Conservation (phyloP, 1,140 invertebrate species). For the Epicauta chinensis region DNA sequence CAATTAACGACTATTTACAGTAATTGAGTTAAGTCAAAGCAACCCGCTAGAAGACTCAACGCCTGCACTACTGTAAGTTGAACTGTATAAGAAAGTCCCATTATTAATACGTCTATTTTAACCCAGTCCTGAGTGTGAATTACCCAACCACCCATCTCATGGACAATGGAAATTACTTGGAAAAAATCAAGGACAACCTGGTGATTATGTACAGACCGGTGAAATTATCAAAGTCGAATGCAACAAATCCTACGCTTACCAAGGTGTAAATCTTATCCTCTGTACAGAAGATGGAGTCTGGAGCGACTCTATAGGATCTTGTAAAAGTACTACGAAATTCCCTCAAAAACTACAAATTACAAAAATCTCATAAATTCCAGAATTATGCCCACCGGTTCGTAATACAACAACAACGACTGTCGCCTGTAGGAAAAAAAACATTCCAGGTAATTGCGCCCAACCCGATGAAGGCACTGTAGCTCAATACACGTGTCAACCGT, state of each 20-base stretch:
- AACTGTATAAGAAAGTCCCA: too few relatives aligned
- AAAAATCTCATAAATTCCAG: neutral
- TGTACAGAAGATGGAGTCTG: too few relatives aligned
- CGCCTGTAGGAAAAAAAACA: neutral
- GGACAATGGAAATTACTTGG: neutral
- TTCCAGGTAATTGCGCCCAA: neutral
- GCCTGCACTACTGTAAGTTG: too few relatives aligned
- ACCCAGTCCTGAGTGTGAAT: too few relatives aligned
- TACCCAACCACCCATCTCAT: too few relatives aligned
- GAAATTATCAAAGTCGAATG: neutral
- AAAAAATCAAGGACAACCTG: neutral
- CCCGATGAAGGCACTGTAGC: slow-evolving; percentile 5
- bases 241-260: too few relatives aligned
- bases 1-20: too few relatives aligned
- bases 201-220: neutral
- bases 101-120: too few relatives aligned
- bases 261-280: too few relatives aligned
- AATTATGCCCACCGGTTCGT: neutral
- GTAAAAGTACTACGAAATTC: neutral
- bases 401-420: neutral
- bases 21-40: too few relatives aligned
- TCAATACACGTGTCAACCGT: neutral
- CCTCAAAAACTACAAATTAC: neutral
- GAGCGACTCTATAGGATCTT: too few relatives aligned
- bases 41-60: too few relatives aligned